Evolutionary conservation across 1,140 invertebrate species (phyloP).

Genomic region (Papilio machaon): DNA sequence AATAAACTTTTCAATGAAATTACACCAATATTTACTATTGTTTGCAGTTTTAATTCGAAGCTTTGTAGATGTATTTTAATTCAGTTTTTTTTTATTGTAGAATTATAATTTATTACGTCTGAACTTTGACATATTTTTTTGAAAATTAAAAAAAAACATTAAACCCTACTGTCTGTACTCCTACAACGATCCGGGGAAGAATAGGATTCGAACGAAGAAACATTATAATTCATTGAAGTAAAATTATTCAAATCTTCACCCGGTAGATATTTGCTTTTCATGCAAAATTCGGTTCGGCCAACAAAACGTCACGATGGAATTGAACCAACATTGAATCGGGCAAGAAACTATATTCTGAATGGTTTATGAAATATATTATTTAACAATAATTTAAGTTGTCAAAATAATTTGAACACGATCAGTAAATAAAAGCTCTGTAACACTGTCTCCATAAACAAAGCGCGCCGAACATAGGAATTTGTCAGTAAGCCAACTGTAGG

Average conservation of each 20-base stretch:
- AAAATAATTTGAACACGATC: neutral
- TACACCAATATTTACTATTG: neutral
- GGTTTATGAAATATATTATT: neutral
- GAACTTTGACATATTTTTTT: too few species aligned
- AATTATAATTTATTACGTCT: too few species aligned
- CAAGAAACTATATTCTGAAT: neutral
- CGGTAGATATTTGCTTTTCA: too few species aligned
- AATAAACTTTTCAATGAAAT: slow-evolving; percentile 9
- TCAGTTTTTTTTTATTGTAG: too few species aligned
- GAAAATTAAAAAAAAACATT: too few species aligned
- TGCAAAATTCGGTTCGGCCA: too few species aligned
- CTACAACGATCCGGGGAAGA: neutral
- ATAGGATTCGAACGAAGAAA: too few species aligned
- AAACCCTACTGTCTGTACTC: neutral
- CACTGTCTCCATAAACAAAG: neutral
- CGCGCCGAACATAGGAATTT: neutral
- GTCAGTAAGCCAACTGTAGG: neutral
- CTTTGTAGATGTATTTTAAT: neutral
- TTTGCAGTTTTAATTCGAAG: neutral
- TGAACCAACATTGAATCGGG: neutral
- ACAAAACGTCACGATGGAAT: neutral
- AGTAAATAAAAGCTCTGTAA: neutral
- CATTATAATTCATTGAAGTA: too few species aligned
- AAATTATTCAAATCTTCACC: too few species aligned
- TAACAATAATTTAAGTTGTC: neutral